Evolutionary conservation across 2,797 vertebrate species (phyloP).

Genomic region (Bovichtus diacanthus): DNA sequence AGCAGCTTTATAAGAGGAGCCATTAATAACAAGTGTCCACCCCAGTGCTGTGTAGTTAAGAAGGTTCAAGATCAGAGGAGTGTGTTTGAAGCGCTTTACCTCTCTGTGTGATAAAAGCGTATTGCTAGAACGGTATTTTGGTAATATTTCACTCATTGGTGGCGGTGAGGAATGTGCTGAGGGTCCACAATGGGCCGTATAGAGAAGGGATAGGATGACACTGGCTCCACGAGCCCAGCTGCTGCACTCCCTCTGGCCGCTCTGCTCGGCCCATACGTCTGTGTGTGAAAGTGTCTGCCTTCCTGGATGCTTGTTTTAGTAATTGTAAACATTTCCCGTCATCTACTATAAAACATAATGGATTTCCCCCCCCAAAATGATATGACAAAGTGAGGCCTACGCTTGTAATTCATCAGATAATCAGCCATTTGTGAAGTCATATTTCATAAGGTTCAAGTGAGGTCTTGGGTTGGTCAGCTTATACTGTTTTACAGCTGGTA

Average conservation of each 20-base stretch:
- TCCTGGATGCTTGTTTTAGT: not conserved
- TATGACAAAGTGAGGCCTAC: not conserved
- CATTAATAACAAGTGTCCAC: conserved; percentile 27
- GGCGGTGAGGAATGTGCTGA: conserved; percentile 74
- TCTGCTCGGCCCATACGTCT: conserved; percentile 20
- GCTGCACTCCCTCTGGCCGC: conserved; percentile 60
- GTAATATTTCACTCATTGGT: conserved; percentile 61
- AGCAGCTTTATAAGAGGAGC: conserved; percentile 13
- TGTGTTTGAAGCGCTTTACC: not conserved
- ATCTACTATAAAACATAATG: not conserved
- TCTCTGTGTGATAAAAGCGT: conserved; percentile 1
- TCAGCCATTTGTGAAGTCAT: not conserved
- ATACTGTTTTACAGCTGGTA: conserved; percentile 37
- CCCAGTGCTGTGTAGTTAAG: not conserved
- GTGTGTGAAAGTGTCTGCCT: not conserved
- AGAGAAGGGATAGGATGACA: conserved; percentile 60
- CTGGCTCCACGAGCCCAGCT: conserved; percentile 53
- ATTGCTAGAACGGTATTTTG: conserved; percentile 18
- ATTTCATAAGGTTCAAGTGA: conserved; percentile 40
- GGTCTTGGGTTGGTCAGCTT: conserved; percentile 42
- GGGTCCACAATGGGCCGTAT: conserved; percentile 55
- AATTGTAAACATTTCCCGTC: not conserved
- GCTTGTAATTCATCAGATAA: not conserved
- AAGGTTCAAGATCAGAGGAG: conserved; percentile 19
- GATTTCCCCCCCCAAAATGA: not conserved